These are phyloP conservation scores for Nemurella pictetii DNA, from an alignment of 2,888 invertebrate species.

Conservation along the genomic window DNA sequence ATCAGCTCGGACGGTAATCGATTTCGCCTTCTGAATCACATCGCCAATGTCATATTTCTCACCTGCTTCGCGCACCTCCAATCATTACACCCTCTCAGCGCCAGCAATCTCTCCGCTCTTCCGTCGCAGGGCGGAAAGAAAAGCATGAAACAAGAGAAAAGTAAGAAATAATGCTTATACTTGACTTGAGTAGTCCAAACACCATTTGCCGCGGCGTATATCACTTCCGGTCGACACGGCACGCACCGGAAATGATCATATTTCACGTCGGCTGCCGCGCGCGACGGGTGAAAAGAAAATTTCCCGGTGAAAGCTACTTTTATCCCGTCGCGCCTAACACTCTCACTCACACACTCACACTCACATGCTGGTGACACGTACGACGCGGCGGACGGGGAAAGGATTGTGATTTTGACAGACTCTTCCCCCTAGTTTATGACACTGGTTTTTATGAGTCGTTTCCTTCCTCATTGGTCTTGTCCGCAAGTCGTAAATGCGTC, in stretches of 20 bases:
- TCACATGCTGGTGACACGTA: neutral
- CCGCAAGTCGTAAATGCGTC: neutral
- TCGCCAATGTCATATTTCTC: neutral
- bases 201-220: neutral
- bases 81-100: neutral
- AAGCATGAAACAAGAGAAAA: neutral
- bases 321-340: neutral
- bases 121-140: neutral
- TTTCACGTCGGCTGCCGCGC: neutral
- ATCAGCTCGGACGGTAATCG: too few relatives aligned
- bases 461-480: neutral
- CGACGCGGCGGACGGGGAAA: neutral
- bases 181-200: neutral
- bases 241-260: slow-evolving; percentile 10
- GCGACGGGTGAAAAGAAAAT: neutral
- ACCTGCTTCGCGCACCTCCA: neutral
- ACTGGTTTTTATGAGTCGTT: neutral
- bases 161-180: neutral
- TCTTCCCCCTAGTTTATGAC: neutral
- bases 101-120: neutral
- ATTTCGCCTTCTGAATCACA: neutral
- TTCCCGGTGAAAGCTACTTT: neutral
- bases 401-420: neutral
- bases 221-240: slow-evolving; percentile 7
- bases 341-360: neutral